Evolutionary conservation across 2,113 vertebrate genomes (phyloP), one percentile per base, ranked within the genome.

Genomic region (Thamnaconus septentrionalis): DNA sequence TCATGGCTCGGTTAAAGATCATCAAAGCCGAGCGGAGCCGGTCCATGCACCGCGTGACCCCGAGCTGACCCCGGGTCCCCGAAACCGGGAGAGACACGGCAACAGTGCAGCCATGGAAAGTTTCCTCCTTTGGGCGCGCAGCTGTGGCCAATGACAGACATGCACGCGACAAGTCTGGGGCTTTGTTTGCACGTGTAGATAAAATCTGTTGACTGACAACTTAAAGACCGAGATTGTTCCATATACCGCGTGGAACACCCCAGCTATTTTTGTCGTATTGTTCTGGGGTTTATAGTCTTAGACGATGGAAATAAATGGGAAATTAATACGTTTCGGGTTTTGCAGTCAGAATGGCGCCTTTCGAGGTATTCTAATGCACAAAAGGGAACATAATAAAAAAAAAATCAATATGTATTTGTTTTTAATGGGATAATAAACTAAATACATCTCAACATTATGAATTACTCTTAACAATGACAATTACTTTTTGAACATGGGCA

Each of bases 21-120:
- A 63, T 11, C 31, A 50, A 7, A 40, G 45, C 31, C 56, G 7
- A 9, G 41, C 51, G 53, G 54, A 66, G 44, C 53, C 18, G 6
- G 18, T 53, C 7, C 44, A 46, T 2, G 9, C 7, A 11, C 18
- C 18, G 18, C 18, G 18, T 31, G 18, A 31, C 18, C 18, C 18
- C 18, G 18, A 31, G 18, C 18, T 31, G 18, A 31, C 18, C 18
- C 18, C 18, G 18, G 2, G 18, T 31, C 18, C 18, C 18, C 18
- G 2, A 1, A 2, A 31, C 18, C 18, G 18, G 18, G 18, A 31
- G 18, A 31, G 18, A 31, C 18, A 31, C 18, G 18, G 18, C 18
- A 31, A 31, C 18, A 31, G 18, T 31, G 42, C 44, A 55, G 64
- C 56, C 48, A 78, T 80, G 79, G 66, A 74, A 80, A 70, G 42